These are phyloP conservation scores for Nomada ruficornis DNA, from an alignment of 2,888 invertebrate genomes.

Conservation along the genomic window DNA sequence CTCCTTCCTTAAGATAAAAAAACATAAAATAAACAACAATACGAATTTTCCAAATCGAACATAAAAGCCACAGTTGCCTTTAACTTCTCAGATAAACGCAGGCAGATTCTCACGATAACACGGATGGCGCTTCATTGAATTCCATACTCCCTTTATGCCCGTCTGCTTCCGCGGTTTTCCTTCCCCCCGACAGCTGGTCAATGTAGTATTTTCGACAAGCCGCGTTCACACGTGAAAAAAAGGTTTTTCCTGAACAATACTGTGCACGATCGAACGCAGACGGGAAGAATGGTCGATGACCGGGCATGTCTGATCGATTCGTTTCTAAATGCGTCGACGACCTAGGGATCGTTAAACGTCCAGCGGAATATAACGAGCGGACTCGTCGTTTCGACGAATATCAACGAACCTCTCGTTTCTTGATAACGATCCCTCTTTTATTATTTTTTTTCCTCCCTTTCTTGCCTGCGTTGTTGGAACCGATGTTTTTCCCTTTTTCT, in stretches of 20 bases:
- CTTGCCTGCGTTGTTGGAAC: not conserved
- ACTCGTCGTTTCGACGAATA: slow-evolving; percentile 27
- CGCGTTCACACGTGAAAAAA: slow-evolving; percentile 30
- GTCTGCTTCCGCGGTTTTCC: not conserved
- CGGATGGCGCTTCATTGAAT: slow-evolving; percentile 17
- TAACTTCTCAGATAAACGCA: slow-evolving; percentile 21
- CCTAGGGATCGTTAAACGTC: slow-evolving; percentile 41
- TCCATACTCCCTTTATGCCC: not conserved
- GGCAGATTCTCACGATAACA: slow-evolving; percentile 19
- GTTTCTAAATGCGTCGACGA: slow-evolving; percentile 58
- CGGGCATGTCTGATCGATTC: slow-evolving; percentile 57
- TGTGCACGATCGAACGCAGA: slow-evolving; percentile 37
- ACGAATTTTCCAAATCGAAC: not conserved
- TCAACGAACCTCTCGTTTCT: slow-evolving; percentile 12
- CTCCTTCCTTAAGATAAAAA: too few relatives aligned
- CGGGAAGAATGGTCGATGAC: slow-evolving; percentile 57
- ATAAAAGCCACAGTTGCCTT: not conserved
- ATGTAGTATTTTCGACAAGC: slow-evolving; percentile 39
- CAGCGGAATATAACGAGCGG: slow-evolving; percentile 33
- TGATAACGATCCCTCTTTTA: not conserved
- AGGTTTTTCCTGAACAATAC: slow-evolving; percentile 6
- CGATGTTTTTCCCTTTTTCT: too few relatives aligned
- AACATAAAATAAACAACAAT: not conserved
- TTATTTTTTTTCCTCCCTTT: fast-evolving
- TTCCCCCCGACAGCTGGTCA: slow-evolving; percentile 5